Conservation (phyloP, 1,140 invertebrate genomes). For the Lasaia peninsularis region DNA sequence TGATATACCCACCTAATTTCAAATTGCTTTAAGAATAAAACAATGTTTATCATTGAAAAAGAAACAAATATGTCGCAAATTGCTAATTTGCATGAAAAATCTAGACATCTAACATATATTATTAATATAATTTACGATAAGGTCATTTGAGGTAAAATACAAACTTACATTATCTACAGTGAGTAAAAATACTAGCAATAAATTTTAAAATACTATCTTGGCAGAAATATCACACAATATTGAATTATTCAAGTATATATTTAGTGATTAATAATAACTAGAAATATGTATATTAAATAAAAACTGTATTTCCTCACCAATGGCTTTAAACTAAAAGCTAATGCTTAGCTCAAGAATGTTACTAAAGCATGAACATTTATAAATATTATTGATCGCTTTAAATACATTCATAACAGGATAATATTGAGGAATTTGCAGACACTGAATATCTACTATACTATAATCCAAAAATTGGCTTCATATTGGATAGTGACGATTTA, state of each 20-base stretch:
- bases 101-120: background rate
- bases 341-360: slow-evolving; percentile 51
- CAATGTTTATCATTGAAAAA: background rate
- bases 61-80: background rate
- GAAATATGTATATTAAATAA: background rate
- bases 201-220: background rate
- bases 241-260: too few species aligned
- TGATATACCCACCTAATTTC: background rate
- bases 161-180: background rate
- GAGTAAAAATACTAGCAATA: background rate
- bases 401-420: slow-evolving; percentile 50
- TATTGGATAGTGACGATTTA: slow-evolving; percentile 59
- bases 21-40: slow-evolving; percentile 3
- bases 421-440: slow-evolving; percentile 59
- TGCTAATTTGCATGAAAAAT: slow-evolving; percentile 7
- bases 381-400: slow-evolving; percentile 39
- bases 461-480: slow-evolving; percentile 80
- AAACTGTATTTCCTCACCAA: slow-evolving; percentile 35
- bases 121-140: background rate
- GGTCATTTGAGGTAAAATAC: slow-evolving; percentile 10
- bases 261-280: too few species aligned
- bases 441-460: slow-evolving; percentile 61
- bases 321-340: slow-evolving; percentile 38
- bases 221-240: too few species aligned
- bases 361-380: slow-evolving; percentile 47